Conservation (phyloP, 1,140 invertebrate species). For the Zaprionus taronus region DNA sequence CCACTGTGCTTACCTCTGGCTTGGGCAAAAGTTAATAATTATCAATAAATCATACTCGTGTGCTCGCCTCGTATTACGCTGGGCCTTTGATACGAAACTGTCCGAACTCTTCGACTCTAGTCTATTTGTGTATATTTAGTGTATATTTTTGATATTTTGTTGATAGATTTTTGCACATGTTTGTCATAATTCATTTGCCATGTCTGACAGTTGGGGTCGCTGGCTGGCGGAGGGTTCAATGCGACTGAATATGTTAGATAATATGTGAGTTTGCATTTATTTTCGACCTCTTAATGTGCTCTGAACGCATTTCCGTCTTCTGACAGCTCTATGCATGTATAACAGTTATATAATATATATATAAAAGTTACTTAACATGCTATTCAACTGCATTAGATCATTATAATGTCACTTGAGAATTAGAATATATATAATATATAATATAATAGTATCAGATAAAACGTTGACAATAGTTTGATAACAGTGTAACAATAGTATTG, state of each 20-base stretch:
- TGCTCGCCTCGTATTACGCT: constrained; percentile 49
- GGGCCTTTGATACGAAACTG: constrained; percentile 7
- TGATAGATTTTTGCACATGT: constrained; percentile 78
- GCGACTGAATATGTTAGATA: constrained; percentile 16
- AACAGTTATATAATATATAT: not conserved
- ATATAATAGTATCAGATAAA: not conserved
- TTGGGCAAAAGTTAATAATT: constrained; percentile 37
- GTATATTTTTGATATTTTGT: constrained; percentile 52
- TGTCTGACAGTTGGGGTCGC: constrained; percentile 56
- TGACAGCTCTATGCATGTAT: constrained; percentile 1
- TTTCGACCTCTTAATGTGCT: not conserved
- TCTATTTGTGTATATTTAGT: constrained; percentile 11
- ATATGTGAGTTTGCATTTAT: not conserved
- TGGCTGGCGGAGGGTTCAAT: constrained; percentile 27
- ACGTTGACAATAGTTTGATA: not conserved
- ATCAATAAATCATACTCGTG: constrained; percentile 64
- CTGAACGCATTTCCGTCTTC: not conserved
- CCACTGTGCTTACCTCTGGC: constrained; percentile 31
- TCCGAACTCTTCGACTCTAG: constrained; percentile 64
- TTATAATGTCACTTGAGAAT: not conserved
- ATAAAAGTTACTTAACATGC: not conserved
- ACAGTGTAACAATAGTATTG: not conserved
- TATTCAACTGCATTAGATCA: not conserved
- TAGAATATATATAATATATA: no score
- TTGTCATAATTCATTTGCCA: constrained; percentile 70